phyloP scores from a whole-genome alignment of 2,888 invertebrate genomes.

The Latrodectus elegans region DNA sequence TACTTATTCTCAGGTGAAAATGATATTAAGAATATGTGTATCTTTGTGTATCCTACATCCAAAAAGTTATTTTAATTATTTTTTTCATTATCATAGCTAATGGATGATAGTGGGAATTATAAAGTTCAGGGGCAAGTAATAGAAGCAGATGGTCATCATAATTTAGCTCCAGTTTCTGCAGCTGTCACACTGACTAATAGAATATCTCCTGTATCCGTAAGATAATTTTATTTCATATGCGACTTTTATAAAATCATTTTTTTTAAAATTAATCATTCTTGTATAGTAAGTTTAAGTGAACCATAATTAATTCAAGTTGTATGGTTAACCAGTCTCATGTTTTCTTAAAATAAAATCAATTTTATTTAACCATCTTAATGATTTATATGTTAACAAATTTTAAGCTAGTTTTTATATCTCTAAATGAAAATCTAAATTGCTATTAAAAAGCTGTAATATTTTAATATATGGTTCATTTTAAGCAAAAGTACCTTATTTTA shows the following conservation, averaged over 20 bases:
- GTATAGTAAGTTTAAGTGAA: too few species aligned
- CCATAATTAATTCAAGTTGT: too few species aligned
- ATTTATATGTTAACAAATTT: too few species aligned
- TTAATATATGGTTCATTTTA: too few species aligned
- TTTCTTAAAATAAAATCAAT: background rate
- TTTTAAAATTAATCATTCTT: too few species aligned
- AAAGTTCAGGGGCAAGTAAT: constrained; percentile 77
- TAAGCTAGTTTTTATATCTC: too few species aligned
- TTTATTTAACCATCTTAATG: too few species aligned
- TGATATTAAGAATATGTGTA: background rate
- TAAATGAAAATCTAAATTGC: too few species aligned
- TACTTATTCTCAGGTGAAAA: constrained; percentile 80
- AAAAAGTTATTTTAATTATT: background rate
- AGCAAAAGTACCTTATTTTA: too few species aligned
- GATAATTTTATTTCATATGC: constrained; percentile 72
- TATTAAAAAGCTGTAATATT: too few species aligned
- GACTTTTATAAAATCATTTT: too few species aligned
- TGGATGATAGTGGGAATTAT: constrained; percentile 71
- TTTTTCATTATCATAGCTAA: constrained; percentile 31
- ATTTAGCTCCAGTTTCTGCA: constrained; percentile 75
- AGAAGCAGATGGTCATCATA: constrained; percentile 76
- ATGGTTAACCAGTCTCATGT: background rate
- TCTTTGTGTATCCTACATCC: background rate
- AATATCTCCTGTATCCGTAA: constrained; percentile 94
- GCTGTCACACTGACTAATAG: constrained; percentile 81